A percentile compares a stretch with the other conserved stretches of the same genome.
These are phyloP conservation scores for Cantharis lateralis DNA, from an alignment of 2,888 invertebrate species.

Conservation along the genomic window DNA sequence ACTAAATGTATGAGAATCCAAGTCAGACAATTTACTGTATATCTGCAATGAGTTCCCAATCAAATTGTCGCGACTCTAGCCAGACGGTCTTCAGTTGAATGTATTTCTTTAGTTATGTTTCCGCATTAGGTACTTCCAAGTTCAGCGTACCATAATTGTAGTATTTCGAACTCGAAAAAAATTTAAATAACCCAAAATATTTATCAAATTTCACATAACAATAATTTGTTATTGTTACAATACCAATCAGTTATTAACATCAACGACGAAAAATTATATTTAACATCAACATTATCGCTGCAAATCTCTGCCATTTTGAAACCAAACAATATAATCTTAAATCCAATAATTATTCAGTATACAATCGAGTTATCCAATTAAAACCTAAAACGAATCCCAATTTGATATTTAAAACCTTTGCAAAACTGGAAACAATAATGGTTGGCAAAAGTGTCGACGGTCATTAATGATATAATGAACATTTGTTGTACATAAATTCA, in stretches of 20 bases:
- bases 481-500: neutral
- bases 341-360: neutral
- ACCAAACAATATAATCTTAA: neutral
- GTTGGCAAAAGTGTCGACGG: neutral
- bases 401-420: neutral
- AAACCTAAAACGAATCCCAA: neutral
- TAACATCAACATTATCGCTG: neutral
- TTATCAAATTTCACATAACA: neutral
- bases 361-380: neutral
- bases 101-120: slow-evolving; percentile 6
- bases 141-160: slow-evolving; percentile 1
- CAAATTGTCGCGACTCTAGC: slow-evolving; percentile 6
- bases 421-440: neutral
- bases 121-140: neutral
- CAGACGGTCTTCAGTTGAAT: slow-evolving; percentile 12
- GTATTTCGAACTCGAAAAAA: neutral
- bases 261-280: neutral
- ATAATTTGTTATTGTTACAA: neutral
- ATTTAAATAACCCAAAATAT: neutral
- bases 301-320: neutral
- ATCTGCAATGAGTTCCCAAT: slow-evolving; percentile 7
- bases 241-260: neutral
- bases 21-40: neutral
- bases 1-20: neutral
- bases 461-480: neutral